Conservation (phyloP, 1,140 invertebrate genomes). For the Halyomorpha halys region DNA sequence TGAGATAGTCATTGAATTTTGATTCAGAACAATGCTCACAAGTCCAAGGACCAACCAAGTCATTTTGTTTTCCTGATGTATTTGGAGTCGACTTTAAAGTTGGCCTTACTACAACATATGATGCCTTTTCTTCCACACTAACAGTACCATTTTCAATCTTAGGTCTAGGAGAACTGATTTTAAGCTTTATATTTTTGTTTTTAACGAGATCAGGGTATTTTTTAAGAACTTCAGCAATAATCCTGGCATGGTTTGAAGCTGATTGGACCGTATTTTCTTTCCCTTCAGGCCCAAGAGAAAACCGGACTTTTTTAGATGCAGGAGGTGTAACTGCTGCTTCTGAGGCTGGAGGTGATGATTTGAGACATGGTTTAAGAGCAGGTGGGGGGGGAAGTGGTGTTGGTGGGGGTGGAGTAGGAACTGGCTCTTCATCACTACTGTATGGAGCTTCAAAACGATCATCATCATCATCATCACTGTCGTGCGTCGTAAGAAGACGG, state of each 20-base stretch:
- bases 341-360: not conserved
- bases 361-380: slow-evolving; percentile 7
- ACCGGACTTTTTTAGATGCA: slow-evolving; percentile 38
- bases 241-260: slow-evolving; percentile 64
- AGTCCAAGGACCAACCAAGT: slow-evolving; percentile 48
- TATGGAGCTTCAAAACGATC: slow-evolving; percentile 24
- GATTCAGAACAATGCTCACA: slow-evolving; percentile 54
- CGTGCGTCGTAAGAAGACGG: not conserved
- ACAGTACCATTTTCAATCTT: slow-evolving; percentile 33
- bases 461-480: slow-evolving; percentile 24
- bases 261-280: slow-evolving; percentile 42
- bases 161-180: slow-evolving; percentile 55
- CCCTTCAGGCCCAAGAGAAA: slow-evolving; percentile 37
- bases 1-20: slow-evolving; percentile 62
- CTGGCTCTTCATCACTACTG: slow-evolving; percentile 18
- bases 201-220: slow-evolving; percentile 79
- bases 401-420: slow-evolving; percentile 4
- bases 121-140: slow-evolving; percentile 39
- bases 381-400: not conserved
- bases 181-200: slow-evolving; percentile 74
- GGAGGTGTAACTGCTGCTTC: slow-evolving; percentile 28
- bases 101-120: slow-evolving; percentile 44
- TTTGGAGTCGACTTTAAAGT: slow-evolving; percentile 31
- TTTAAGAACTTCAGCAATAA: slow-evolving; percentile 50
- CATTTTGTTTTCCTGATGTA: slow-evolving; percentile 20